Evolutionary conservation across 2,113 vertebrate species (phyloP).

Genomic region (Ameiurus melas): DNA sequence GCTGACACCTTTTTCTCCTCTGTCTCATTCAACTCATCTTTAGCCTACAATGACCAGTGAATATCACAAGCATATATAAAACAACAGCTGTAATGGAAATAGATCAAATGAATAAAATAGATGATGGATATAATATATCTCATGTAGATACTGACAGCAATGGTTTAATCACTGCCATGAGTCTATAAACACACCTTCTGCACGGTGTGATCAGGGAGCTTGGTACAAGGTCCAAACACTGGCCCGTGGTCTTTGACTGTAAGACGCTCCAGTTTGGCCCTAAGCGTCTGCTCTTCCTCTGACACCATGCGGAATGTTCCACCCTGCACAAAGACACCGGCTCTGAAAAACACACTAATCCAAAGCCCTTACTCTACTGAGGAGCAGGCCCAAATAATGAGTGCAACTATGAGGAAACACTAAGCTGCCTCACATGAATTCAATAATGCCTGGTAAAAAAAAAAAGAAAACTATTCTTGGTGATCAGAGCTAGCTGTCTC

Average conservation of each 20-base stretch:
- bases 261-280: conserved; percentile 87
- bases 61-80: not conserved
- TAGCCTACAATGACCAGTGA: conserved; percentile 76
- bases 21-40: conserved; percentile 92
- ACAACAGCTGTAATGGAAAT: not conserved
- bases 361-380: conserved; percentile 20
- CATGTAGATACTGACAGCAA: not conserved
- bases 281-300: conserved; percentile 91
- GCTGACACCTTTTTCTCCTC: conserved; percentile 80
- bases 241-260: conserved; percentile 92
- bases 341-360: conserved; percentile 50
- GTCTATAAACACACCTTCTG: conserved; percentile 82
- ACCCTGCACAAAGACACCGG: conserved; percentile 67
- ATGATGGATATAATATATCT: not conserved
- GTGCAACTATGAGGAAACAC: conserved; percentile 57
- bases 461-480: conserved; percentile 39
- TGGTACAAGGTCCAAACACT: conserved; percentile 81
- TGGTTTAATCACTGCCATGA: not conserved
- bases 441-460: conserved; percentile 61
- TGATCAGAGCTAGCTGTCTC: conserved; percentile 59
- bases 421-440: conserved; percentile 73
- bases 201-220: conserved; percentile 84
- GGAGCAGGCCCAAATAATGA: conserved; percentile 60
- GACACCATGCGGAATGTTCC: conserved; percentile 92
- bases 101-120: not conserved